Base-by-base conservation (phyloP, 2,797 vertebrate species). In the Neoniphon sammara region DNA sequence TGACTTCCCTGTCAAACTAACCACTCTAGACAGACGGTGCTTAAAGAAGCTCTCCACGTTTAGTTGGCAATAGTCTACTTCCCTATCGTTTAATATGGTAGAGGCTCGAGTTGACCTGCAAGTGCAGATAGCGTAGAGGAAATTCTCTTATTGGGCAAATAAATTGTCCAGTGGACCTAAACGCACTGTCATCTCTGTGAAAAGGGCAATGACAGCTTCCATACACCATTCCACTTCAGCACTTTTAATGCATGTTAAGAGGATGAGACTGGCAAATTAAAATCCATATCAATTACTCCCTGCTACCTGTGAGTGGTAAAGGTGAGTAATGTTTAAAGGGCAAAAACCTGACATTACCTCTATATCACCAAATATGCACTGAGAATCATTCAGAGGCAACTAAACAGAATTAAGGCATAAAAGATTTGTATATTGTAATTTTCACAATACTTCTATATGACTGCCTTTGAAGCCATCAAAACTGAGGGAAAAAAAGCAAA, bases 251-350 rank as follows among this genome's bases (percentile, higher is more conserved):
- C 85, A 88, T 81, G 83, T 80, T 86, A 84, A 89, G 79, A 84
- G 58, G 84, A 84, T 53, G 36, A 73, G 61, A 81, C 49, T 50
- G 77, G 78, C 63, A 85, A 89, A 92, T 89, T 87, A 87, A 90
- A 91, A 91, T 88, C 88, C 82, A 87, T 89, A 86, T 86, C 81
- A 87, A 87, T 91, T 87, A 84, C 86, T 68, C 60, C 60, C 56
- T 0, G 53, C 79, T 79, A 85, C 77, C 80, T 36, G 67, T 66
- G 78, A 86, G 79, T 85, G 66, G 66, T 79, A 70, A 81, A 81
- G 56, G 30, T 44, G 58, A 78, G 68, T 10, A 14, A 46, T 60
- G 30, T 81, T 89, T 88, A 81, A 79, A 80, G 70, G 75, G 78
- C 68, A 85, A 87, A 82, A 73, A 83, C 66, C 80, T 78, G 68